Conservation (phyloP, 2,797 vertebrate genomes). For the Danio albolineatus region DNA sequence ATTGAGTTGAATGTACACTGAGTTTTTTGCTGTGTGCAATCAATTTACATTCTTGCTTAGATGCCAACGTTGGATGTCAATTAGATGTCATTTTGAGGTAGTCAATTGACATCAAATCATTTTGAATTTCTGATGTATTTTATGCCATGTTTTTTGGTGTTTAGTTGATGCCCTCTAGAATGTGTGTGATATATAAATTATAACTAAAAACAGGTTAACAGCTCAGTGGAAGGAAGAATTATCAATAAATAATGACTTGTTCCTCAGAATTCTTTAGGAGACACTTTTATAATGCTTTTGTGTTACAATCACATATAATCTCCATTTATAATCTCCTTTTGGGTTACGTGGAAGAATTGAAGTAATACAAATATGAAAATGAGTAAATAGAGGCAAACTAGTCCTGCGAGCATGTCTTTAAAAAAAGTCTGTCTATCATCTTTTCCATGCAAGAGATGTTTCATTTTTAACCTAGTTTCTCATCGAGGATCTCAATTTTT, state of each 20-base stretch:
- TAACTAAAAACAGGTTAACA: not conserved
- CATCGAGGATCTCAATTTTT: slow-evolving; percentile 20
- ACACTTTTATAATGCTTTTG: not conserved
- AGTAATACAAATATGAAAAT: not conserved
- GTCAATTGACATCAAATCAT: too few species aligned
- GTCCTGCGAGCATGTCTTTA: not conserved
- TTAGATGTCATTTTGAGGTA: too few species aligned
- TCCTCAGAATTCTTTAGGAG: not conserved
- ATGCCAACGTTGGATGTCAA: too few species aligned
- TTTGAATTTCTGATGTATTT: too few species aligned
- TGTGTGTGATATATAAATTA: too few species aligned
- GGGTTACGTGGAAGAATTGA: not conserved
- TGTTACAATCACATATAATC: too few species aligned
- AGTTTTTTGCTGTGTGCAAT: too few species aligned
- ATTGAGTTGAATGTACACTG: too few species aligned
- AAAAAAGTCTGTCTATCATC: not conserved
- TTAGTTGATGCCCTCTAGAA: too few species aligned
- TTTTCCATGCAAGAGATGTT: not conserved
- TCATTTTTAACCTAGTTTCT: not conserved
- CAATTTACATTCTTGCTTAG: too few species aligned
- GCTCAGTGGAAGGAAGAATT: not conserved
- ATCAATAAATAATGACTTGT: not conserved
- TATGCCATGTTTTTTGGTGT: too few species aligned
- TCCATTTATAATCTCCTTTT: too few species aligned
- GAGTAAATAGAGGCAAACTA: not conserved